Evolutionary conservation across 2,113 vertebrate species (phyloP).

Genomic region (Anarrhichthys ocellatus): DNA sequence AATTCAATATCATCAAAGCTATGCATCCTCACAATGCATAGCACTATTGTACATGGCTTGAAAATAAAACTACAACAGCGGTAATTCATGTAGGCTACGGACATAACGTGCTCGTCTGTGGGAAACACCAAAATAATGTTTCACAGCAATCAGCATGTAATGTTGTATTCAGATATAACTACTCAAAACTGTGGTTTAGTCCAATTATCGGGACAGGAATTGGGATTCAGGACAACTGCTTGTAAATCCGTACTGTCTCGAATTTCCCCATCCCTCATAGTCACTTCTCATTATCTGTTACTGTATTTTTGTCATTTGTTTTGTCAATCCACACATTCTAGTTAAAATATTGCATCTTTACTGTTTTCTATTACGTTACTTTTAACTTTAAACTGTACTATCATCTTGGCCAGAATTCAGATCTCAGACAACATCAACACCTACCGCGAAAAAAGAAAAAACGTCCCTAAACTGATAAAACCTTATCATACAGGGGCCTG

Average conservation of each 20-base stretch:
- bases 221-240: neutral
- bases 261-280: neutral
- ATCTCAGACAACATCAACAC: slow-evolving; percentile 2
- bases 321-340: neutral
- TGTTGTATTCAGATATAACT: neutral
- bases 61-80: neutral
- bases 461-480: slow-evolving; percentile 11
- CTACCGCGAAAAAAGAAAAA: neutral
- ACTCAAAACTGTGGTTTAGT: neutral
- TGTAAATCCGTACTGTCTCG: neutral
- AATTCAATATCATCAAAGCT: neutral
- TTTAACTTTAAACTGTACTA: neutral
- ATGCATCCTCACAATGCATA: neutral
- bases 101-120: neutral
- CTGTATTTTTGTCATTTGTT: neutral
- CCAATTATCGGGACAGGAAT: neutral
- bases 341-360: neutral
- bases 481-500: slow-evolving; percentile 8
- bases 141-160: neutral
- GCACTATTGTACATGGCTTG: too few species aligned
- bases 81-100: neutral
- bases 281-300: neutral
- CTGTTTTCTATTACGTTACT: neutral
- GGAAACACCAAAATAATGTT: neutral
- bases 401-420: neutral